Evolutionary conservation across 1,140 invertebrate genomes (phyloP), one percentile per base, ranked within the genome.

Genomic region (Diprion similis): DNA sequence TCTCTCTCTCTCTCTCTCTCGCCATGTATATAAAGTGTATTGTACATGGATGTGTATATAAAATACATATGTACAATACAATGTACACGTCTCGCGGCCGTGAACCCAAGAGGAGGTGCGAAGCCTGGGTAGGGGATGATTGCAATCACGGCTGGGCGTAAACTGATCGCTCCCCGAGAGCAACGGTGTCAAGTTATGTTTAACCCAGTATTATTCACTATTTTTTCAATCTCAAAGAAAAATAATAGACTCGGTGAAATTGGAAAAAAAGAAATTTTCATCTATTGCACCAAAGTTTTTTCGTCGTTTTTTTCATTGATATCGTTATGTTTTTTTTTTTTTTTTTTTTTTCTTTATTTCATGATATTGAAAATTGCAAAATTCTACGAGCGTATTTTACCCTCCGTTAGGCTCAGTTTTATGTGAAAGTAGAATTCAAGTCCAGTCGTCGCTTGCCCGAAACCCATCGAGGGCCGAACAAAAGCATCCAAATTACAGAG

Each of bases 11-110:
- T 59, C 51, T 59, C 51, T 11, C 51, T 59, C 51, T 37, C 24
- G 2, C 24, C 24, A 37, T 59, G 51, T 59, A 15, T 59, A 8
- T 59, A 59, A 59, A 59, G 7, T 59, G 51, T 59, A 59, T 59
- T 59, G 51, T 59, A 59, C 51, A 59, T 59, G n/a, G 51, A 59
- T 37, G 24, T 37, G 24, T 37, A 37, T 37, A 37, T 37, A 37
- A 1, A 6, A 37, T 37, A 37, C 24, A 37, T 37, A 37, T 37
- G 24, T 37, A 6, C 24, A 6, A 37, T 37, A 37, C 24, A 15
- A 59, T 59, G n/a, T 17, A 59, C 51, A 59, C 11, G 51, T 59
- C 78, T 78, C 80, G 77, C 80, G 78, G 75, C 47, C 75, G 73
- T 72, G 75, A 13, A 19, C 66, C 74, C 76, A 74, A 78, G 77